Evolutionary conservation across 2,113 vertebrate genomes (phyloP).

Genomic region (Lanius ludovicianus): DNA sequence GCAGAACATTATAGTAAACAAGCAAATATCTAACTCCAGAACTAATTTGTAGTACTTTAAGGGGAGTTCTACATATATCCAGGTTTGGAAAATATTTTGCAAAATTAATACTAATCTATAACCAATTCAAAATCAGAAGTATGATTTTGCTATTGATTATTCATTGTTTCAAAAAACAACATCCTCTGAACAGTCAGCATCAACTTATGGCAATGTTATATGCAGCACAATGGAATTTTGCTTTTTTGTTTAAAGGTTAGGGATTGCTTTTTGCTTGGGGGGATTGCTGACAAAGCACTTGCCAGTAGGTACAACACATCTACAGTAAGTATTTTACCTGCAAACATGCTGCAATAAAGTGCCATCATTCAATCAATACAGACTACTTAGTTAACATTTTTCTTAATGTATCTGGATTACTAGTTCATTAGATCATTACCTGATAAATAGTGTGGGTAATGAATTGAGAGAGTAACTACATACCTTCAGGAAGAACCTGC

Average conservation of each 20-base stretch:
- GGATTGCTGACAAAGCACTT: slow-evolving; percentile 70
- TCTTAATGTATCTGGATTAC: slow-evolving; percentile 55
- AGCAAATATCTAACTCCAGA: not conserved
- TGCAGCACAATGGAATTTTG: slow-evolving; percentile 35
- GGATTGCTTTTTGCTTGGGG: not conserved
- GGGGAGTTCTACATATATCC: not conserved
- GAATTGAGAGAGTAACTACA: slow-evolving; percentile 76
- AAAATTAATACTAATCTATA: not conserved
- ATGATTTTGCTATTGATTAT: slow-evolving; percentile 16
- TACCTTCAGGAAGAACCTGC: slow-evolving; percentile 82
- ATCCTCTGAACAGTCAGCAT: slow-evolving; percentile 45
- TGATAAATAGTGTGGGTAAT: slow-evolving; percentile 71
- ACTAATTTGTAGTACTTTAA: not conserved
- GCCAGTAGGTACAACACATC: slow-evolving; percentile 33
- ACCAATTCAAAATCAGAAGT: not conserved
- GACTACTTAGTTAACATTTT: slow-evolving; percentile 65
- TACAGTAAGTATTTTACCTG: slow-evolving; percentile 69
- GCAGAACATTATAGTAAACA: not conserved
- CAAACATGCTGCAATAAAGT: slow-evolving; percentile 73
- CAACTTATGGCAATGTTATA: slow-evolving; percentile 63
- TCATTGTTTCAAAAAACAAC: slow-evolving; percentile 45
- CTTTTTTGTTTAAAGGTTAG: slow-evolving; percentile 31
- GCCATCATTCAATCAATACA: slow-evolving; percentile 66
- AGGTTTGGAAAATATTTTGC: not conserved
- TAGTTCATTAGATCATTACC: slow-evolving; percentile 74